Evolutionary conservation across 2,113 vertebrate genomes (phyloP), one percentile per base, ranked within the genome.

Genomic region (Channa argus): DNA sequence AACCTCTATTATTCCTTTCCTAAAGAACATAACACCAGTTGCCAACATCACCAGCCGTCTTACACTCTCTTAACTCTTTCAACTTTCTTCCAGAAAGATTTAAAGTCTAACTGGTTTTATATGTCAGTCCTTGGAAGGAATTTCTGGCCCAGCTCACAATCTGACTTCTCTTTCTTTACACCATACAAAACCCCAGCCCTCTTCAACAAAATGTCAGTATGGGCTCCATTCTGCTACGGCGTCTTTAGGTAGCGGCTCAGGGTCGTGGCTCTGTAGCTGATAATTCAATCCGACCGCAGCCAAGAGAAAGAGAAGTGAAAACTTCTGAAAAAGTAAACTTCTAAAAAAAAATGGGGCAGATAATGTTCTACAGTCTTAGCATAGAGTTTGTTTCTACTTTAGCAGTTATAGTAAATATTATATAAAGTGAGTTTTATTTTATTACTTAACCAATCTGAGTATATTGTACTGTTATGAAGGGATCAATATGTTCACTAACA

Each of bases 41-140:
- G 63, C 77, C 45, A 69, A 5, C 55, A 79, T 55, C 71, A 59
- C 38, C 49, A 71, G 63, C 68, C 44, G 66, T 51, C 37, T 64
- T 69, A 50, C 67, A 37, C 47, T 58, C 38, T 39, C 34, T 51
- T 13, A 10, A 77, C 24, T 71, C 41, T 38, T 24, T 49, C 66
- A 14, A 46, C 50, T 50, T 76, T 84, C 47, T 24, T 39, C 46
- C 45, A 44, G 34, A 70, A 50, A 66, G 43, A 77, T 63, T 59
- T 47, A 44, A 67, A 46, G 37, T 72, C 5, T 47, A 47, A 67
- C 11, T 72, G 46, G 54, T 63, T 67, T 63, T 4, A 71, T 60
- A 15, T n/a, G 55, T 9, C 39, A 1, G 24, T 15, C 4, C 34
- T 53, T 39, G 53, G 55, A 49, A 50, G 36, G 24, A 61, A 51